Percentiles rank a stretch among this genome's conserved stretches.
phyloP scores from a whole-genome alignment of 2,797 vertebrate species.

The Malurus leucopterus region DNA sequence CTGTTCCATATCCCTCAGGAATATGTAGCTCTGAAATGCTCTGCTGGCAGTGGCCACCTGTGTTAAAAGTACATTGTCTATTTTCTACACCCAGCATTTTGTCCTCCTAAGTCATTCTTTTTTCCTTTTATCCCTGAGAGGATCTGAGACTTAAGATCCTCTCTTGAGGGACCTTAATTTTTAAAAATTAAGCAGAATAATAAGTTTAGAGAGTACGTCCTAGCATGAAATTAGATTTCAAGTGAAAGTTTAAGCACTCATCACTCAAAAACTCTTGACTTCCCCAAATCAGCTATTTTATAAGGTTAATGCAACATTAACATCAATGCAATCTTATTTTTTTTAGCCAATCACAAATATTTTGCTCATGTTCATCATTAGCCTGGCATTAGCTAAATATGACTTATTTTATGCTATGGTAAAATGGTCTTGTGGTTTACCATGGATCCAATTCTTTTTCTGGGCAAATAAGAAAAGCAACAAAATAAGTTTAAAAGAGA shows the following conservation, averaged over 20 bases:
- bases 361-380: slow-evolving; percentile 18
- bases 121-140: neutral
- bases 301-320: slow-evolving; percentile 55
- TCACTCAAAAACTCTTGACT: slow-evolving; percentile 31
- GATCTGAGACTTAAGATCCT: neutral
- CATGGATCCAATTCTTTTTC: neutral
- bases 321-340: slow-evolving; percentile 25
- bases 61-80: neutral
- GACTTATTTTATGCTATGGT: neutral
- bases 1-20: neutral
- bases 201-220: slow-evolving; percentile 2
- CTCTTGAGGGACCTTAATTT: neutral
- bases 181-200: neutral
- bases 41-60: neutral
- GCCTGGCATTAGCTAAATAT: neutral
- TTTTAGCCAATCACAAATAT: slow-evolving; percentile 37
- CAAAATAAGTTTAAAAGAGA: neutral
- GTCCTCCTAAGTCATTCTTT: neutral
- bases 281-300: slow-evolving; percentile 34
- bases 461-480: neutral
- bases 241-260: slow-evolving; percentile 10
- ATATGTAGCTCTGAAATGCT: neutral
- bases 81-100: neutral
- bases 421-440: neutral
- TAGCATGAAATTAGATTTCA: slow-evolving; percentile 24